phyloP scores from a whole-genome alignment of 1,140 invertebrate genomes.

The Phenacoccus solenopsis region DNA sequence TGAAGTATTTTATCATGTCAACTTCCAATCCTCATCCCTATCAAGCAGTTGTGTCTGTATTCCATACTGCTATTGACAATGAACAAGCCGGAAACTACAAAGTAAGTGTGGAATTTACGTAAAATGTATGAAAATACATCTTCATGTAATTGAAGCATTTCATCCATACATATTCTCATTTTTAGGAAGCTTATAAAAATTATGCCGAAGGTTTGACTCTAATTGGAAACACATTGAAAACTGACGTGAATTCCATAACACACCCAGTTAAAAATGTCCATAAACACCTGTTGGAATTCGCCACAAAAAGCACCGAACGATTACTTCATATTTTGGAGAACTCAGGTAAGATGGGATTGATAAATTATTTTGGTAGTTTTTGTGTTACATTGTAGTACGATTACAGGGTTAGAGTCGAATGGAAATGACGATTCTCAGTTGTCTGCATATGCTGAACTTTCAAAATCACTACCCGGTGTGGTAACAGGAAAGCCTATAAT shows the following conservation, averaged over 20 bases:
- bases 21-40: neutral
- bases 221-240: neutral
- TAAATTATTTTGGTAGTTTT: no score
- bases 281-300: constrained; percentile 11
- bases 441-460: neutral
- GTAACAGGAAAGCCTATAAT: neutral
- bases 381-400: no score
- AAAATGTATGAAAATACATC: neutral
- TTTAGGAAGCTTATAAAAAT: constrained; percentile 7
- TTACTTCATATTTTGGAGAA: neutral
- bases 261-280: neutral
- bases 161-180: neutral
- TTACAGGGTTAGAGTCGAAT: no score
- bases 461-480: neutral
- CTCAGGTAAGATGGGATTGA: neutral
- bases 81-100: neutral
- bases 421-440: neutral
- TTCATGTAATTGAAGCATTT: no score
- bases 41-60: neutral
- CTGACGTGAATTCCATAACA: neutral
- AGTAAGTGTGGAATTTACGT: neutral
- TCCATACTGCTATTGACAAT: neutral
- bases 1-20: neutral
- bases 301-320: neutral
- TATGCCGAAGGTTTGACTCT: neutral